phyloP scores from a whole-genome alignment of 2,888 invertebrate species.

The Ceriagrion tenellum region DNA sequence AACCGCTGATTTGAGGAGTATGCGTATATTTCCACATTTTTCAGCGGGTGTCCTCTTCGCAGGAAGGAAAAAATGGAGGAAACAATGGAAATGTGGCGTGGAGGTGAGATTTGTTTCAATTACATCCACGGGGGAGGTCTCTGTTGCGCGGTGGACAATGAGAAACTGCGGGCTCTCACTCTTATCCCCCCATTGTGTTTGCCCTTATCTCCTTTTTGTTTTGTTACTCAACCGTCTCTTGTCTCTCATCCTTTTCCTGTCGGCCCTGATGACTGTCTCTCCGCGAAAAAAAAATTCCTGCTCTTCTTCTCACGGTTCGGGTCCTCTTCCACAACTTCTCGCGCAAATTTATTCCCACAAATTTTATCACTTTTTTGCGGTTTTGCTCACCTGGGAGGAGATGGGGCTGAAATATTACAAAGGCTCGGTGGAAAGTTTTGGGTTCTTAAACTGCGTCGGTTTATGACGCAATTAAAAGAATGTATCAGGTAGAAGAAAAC shows the following conservation, averaged over 20 bases:
- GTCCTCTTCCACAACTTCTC: neutral
- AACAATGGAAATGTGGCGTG: conserved; percentile 36
- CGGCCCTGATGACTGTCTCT: neutral
- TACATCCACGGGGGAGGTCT: conserved; percentile 26
- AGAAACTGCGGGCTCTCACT: conserved; percentile 44
- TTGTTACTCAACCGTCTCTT: neutral
- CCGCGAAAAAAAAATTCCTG: neutral
- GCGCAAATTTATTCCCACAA: no score
- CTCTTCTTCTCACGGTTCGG: neutral
- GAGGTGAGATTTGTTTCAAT: conserved; percentile 67
- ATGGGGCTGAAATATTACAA: conserved; percentile 52
- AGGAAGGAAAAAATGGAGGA: neutral
- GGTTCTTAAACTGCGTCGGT: conserved; percentile 40
- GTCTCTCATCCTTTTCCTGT: neutral
- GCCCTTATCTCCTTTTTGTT: conserved; percentile 58
- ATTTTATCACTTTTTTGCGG: neutral
- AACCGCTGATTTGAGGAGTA: neutral
- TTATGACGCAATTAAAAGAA: conserved; percentile 60
- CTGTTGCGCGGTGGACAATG: conserved; percentile 38
- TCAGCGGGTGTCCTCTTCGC: neutral
- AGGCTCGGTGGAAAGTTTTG: conserved; percentile 28
- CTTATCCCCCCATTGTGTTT: conserved; percentile 23
- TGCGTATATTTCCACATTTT: neutral
- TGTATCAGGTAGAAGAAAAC: neutral
- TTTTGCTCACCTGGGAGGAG: conserved; percentile 46